These are phyloP conservation scores for Ahaetulla prasina DNA, from an alignment of 2,113 vertebrate species.

Conservation along the genomic window DNA sequence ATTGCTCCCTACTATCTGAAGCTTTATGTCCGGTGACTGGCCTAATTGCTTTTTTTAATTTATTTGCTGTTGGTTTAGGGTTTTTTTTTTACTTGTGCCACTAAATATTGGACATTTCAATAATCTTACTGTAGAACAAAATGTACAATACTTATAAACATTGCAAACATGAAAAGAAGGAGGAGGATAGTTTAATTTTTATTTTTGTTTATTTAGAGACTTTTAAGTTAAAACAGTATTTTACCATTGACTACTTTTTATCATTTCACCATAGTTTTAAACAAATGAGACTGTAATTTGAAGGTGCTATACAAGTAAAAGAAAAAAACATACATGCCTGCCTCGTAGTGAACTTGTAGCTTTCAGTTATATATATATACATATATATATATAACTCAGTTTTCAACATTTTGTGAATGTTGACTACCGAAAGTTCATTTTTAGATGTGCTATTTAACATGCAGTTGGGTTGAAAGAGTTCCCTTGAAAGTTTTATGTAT, in stretches of 20 bases:
- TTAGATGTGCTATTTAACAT: slow-evolving; percentile 92
- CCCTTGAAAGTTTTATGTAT: slow-evolving; percentile 94
- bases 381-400: slow-evolving; percentile 71
- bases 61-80: slow-evolving; percentile 68
- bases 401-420: slow-evolving; percentile 97
- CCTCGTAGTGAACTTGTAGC: slow-evolving; percentile 95
- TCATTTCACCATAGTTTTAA: slow-evolving; percentile 93
- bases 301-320: slow-evolving; percentile 93
- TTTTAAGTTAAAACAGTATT: slow-evolving; percentile 83
- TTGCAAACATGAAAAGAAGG: slow-evolving; percentile 71
- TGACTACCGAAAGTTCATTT: slow-evolving; percentile 90
- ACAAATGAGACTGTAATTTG: slow-evolving; percentile 84
- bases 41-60: slow-evolving; percentile 90
- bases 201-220: slow-evolving; percentile 74
- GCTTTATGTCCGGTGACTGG: slow-evolving; percentile 95
- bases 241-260: slow-evolving; percentile 86
- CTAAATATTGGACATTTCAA: slow-evolving; percentile 89
- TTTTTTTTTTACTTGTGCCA: slow-evolving; percentile 88
- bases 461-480: slow-evolving; percentile 85
- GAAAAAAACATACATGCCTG: slow-evolving; percentile 87
- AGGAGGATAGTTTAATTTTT: slow-evolving; percentile 77
- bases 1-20: slow-evolving; percentile 70
- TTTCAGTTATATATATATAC: slow-evolving; percentile 82
- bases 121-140: slow-evolving; percentile 68
- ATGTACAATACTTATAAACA: slow-evolving; percentile 82